Conservation (phyloP, 1,140 invertebrate species). For the Venustaconcha ellipsiformis region DNA sequence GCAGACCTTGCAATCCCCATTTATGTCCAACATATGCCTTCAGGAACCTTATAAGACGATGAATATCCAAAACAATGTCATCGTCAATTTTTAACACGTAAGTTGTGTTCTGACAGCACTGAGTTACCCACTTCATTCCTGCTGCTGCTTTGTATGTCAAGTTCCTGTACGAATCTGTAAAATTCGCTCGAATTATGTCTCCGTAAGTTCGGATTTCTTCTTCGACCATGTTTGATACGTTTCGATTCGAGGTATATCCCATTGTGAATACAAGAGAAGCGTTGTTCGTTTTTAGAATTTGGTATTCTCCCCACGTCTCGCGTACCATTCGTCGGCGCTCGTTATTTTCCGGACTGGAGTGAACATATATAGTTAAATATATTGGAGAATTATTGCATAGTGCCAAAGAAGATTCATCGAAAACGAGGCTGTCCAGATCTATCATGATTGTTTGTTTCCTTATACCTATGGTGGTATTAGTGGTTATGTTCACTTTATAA, state of each 20-base stretch:
- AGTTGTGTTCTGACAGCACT: slow-evolving; percentile 74
- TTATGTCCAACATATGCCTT: slow-evolving; percentile 9
- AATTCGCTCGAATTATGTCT: slow-evolving; percentile 49
- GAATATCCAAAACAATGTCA: slow-evolving; percentile 74
- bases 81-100: slow-evolving; percentile 91
- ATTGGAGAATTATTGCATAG: too few relatives aligned
- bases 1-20: slow-evolving; percentile 20
- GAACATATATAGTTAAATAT: slow-evolving; percentile 31
- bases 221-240: slow-evolving; percentile 69
- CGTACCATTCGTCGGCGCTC: slow-evolving; percentile 24
- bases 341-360: slow-evolving; percentile 19
- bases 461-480: too few relatives aligned
- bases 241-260: slow-evolving; percentile 71
- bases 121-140: slow-evolving; percentile 82
- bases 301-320: slow-evolving; percentile 22
- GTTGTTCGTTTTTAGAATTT: slow-evolving; percentile 20
- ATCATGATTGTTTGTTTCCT: too few relatives aligned
- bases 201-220: slow-evolving; percentile 29
- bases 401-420: too few relatives aligned
- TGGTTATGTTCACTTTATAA: too few relatives aligned
- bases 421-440: too few relatives aligned
- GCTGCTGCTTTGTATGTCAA: slow-evolving; percentile 76
- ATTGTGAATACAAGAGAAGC: slow-evolving; percentile 75
- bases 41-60: slow-evolving; percentile 18
- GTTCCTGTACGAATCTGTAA: slow-evolving; percentile 46